phyloP scores from a whole-genome alignment of 1,140 invertebrate species.

The Diabrotica virgifera region DNA sequence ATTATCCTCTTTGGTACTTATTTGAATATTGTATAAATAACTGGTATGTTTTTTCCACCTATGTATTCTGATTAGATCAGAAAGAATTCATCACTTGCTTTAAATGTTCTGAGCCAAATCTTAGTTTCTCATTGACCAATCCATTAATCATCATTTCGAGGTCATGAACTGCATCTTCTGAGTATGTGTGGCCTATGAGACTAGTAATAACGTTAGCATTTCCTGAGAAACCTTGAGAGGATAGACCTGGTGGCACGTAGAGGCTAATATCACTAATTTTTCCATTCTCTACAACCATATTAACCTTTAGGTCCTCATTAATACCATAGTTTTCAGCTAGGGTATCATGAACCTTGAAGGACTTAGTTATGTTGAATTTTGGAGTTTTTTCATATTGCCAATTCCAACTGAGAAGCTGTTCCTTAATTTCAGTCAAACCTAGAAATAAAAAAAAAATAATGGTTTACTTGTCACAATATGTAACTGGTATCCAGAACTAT shows the following conservation, averaged over 20 bases:
- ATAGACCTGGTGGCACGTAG: constrained; percentile 39
- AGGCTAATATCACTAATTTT: constrained; percentile 40
- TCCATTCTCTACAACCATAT: constrained; percentile 41
- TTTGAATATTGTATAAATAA: too few species aligned
- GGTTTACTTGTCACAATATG: too few species aligned
- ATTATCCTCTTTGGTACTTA: neutral
- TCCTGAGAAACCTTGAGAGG: constrained; percentile 38
- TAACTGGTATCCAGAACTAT: too few species aligned
- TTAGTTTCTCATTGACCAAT: constrained; percentile 39
- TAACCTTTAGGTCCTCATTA: constrained; percentile 37
- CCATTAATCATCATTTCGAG: constrained; percentile 36
- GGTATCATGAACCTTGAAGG: constrained; percentile 36
- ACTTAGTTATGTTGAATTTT: constrained; percentile 64
- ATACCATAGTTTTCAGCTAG: constrained; percentile 25
- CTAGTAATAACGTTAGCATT: constrained; percentile 40
- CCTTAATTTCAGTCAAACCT: constrained; percentile 65
- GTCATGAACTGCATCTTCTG: constrained; percentile 38
- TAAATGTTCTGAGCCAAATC: constrained; percentile 42
- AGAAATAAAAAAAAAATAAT: constrained; percentile 11
- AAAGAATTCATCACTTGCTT: constrained; percentile 41
- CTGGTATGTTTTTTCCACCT: neutral
- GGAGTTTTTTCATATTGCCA: constrained; percentile 90
- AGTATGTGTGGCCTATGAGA: constrained; percentile 42
- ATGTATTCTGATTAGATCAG: constrained; percentile 21
- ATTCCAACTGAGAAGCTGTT: constrained; percentile 74